Evolutionary conservation across 1,140 invertebrate species (phyloP).

Genomic region (Drosophila ambigua): DNA sequence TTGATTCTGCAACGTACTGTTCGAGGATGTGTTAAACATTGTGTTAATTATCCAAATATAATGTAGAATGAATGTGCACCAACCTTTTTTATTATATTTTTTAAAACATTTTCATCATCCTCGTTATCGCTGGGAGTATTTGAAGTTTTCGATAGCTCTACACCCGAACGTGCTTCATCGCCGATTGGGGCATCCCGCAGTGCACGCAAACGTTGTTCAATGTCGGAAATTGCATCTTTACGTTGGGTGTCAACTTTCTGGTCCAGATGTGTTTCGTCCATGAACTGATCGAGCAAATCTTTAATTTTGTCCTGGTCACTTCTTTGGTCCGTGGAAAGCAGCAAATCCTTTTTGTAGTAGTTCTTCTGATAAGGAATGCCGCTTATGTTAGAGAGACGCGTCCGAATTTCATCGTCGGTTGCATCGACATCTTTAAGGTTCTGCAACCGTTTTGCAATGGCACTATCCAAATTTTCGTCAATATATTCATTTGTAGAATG

Average conservation of each 20-base stretch:
- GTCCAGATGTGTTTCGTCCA: constrained; percentile 86
- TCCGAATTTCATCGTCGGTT: constrained; percentile 84
- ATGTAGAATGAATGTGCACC: no score
- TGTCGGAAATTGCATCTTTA: constrained; percentile 84
- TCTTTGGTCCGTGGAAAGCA: constrained; percentile 83
- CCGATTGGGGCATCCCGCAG: constrained; percentile 77
- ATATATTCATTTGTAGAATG: constrained; percentile 58
- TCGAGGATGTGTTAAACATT: not conserved
- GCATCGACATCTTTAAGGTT: constrained; percentile 85
- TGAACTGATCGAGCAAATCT: constrained; percentile 86
- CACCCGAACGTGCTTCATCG: not conserved
- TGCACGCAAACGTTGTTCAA: constrained; percentile 84
- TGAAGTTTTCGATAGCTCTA: constrained; percentile 4
- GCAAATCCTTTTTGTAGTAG: constrained; percentile 72
- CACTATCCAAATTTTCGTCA: constrained; percentile 81
- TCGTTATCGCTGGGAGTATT: constrained; percentile 82
- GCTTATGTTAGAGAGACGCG: constrained; percentile 86
- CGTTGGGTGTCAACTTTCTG: constrained; percentile 82
- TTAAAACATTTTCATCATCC: constrained; percentile 83
- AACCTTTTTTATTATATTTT: constrained; percentile 81
- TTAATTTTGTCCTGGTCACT: constrained; percentile 87
- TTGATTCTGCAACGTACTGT: constrained; percentile 73
- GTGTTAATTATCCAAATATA: no score
- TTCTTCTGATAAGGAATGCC: constrained; percentile 83
- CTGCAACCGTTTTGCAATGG: constrained; percentile 86